Evolutionary conservation across 2,888 invertebrate genomes (phyloP), one percentile per base, ranked within the genome.

Genomic region (Spilarctia lutea): DNA sequence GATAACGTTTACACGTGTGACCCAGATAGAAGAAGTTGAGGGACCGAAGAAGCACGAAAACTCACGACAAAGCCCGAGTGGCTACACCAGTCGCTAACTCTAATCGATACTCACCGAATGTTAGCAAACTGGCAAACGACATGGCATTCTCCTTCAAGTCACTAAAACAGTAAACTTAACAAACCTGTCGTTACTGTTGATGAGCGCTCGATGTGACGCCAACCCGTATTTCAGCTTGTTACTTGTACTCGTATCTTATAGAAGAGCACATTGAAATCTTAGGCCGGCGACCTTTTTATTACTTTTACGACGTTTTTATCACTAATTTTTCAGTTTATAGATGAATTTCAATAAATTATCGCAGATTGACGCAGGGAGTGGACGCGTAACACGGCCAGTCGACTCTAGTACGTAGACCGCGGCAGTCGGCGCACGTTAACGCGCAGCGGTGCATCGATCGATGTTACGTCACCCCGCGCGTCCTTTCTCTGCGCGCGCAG

Each of bases 1-100:
- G 94, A 94, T 92, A 94, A 91, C 92, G 94, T 88, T 94, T 93
- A 95, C 96, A 96, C 96, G 96, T 96, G 96, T 96, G 96, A 96
- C 96, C 96, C 91, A 96, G 92, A 92, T 96, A 93, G 86, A 79
- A 80, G 79, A 79, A 81, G 79, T 92, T 94, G 94, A 94, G 83
- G 86, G 86, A 79, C 92, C 94, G 94, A 94, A 82, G 86, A 86
- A 79, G 80, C 80, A 86, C 95, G 95, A 90, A 93, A 89, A 88
- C 85, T 78, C 81, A 88, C 94, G 95, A 94, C 82, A 73, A 60
- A 76, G 76, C 70, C 91, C 92, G 93, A 93, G 75, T 83, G 81
- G 73, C 82, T 78, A 83, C 83, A 81, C 85, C 85, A 85, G 83
- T 87, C 82, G 67, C 72, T 74, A 65, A 82, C 86, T 89, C 87